Percentiles rank a stretch among this genome's conserved stretches.
phyloP scores from a whole-genome alignment of 2,888 invertebrate species.

The Heteromyza rotundicornis region DNA sequence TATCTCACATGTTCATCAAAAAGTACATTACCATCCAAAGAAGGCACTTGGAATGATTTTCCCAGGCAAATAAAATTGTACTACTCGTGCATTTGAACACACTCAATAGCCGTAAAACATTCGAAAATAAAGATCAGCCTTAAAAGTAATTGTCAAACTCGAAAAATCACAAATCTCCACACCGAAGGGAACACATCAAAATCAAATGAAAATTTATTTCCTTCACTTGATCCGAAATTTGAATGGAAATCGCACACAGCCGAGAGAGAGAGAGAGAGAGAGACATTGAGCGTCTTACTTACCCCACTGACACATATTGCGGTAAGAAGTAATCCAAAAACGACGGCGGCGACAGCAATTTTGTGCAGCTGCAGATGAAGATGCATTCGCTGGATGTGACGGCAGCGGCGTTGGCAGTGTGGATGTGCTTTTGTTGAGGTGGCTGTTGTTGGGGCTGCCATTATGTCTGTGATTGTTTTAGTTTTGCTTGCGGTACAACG shows the following conservation, averaged over 20 bases:
- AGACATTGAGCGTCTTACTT: slow-evolving; percentile 46
- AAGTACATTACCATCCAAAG: too few species aligned
- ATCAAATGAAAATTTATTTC: too few species aligned
- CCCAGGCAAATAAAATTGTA: slow-evolving; percentile 33
- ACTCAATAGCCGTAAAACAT: too few species aligned
- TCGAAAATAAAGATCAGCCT: too few species aligned
- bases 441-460: slow-evolving; percentile 21
- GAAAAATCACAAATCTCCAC: not conserved
- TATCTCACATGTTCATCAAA: too few species aligned
- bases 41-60: slow-evolving; percentile 23
- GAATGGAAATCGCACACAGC: not conserved
- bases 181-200: too few species aligned
- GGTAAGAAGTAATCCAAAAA: slow-evolving; percentile 55
- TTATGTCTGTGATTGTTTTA: slow-evolving; percentile 25
- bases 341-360: slow-evolving; percentile 38
- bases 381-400: slow-evolving; percentile 30
- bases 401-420: slow-evolving; percentile 17
- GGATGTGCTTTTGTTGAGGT: slow-evolving; percentile 22
- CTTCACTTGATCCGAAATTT: not conserved
- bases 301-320: slow-evolving; percentile 63
- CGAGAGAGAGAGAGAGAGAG: not conserved
- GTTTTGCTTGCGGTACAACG: slow-evolving; percentile 28
- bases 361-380: slow-evolving; percentile 36
- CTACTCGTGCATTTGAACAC: too few species aligned
- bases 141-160: slow-evolving; percentile 2